phyloP scores from a whole-genome alignment of 92 coral and sea anemone species.

The Siderastrea siderea region DNA sequence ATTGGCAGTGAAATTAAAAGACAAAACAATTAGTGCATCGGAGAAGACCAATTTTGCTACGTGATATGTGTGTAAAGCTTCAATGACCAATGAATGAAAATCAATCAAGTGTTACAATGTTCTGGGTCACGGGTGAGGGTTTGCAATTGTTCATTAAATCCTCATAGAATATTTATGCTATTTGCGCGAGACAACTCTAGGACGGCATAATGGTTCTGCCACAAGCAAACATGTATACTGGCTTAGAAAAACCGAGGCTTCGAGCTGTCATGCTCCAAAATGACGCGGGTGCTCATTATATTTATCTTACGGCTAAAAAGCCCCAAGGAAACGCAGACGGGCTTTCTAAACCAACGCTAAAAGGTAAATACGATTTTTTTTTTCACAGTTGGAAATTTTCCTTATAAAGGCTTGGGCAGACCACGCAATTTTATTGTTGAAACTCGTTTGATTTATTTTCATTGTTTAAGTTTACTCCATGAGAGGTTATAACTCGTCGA shows the following conservation, averaged over 20 bases:
- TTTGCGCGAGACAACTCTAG: not conserved
- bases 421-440: not conserved
- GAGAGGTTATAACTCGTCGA: too few species aligned
- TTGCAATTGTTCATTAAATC: not conserved
- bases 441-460: not conserved
- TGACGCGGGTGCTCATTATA: conserved; percentile 23
- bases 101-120: not conserved
- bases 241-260: conserved; percentile 23
- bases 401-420: not conserved
- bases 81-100: not conserved
- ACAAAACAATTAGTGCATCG: too few species aligned
- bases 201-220: conserved; percentile 14
- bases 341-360: not conserved
- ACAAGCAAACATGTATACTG: not conserved
- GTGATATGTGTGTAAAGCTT: not conserved
- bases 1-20: not conserved
- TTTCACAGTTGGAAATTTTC: not conserved
- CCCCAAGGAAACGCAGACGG: not conserved
- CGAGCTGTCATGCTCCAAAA: conserved; percentile 33
- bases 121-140: not conserved
- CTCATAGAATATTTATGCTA: conserved; percentile 10
- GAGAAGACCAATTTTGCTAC: not conserved
- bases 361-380: conserved; percentile 19
- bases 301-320: conserved; percentile 26
- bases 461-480: too few species aligned